Percentiles rank a stretch among this genome's conserved stretches.
phyloP scores from a whole-genome alignment of 2,888 invertebrate species.

The Onthophagus sagittarius region DNA sequence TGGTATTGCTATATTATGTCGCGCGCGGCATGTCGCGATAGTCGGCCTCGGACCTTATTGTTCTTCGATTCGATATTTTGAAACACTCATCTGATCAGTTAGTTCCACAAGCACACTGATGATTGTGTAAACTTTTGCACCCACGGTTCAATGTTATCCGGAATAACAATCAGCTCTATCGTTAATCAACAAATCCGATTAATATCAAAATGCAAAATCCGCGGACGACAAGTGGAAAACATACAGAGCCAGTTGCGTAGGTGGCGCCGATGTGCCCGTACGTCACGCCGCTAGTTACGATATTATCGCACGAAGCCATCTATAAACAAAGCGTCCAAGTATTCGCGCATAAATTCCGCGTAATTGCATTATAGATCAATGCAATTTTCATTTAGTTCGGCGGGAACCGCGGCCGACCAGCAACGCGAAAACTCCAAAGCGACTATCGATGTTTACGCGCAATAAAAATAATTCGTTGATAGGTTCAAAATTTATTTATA shows the following conservation, averaged over 20 bases:
- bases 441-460: not conserved
- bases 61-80: not conserved
- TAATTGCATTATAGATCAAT: slow-evolving; percentile 13
- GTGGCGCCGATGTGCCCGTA: slow-evolving; percentile 1
- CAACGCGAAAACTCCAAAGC: not conserved
- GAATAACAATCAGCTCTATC: not conserved
- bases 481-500: not conserved
- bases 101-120: not conserved
- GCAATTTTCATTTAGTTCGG: slow-evolving; percentile 10
- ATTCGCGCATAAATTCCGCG: slow-evolving; percentile 9
- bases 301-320: slow-evolving; percentile 9
- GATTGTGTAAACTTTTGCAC: not conserved
- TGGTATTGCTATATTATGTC: too few species aligned
- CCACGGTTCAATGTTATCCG: not conserved
- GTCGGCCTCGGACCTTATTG: too few species aligned
- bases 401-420: not conserved
- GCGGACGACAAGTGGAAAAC: slow-evolving; percentile 9
- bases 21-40: too few species aligned
- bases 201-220: not conserved
- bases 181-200: not conserved
- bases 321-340: slow-evolving; percentile 11
- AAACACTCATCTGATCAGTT: not conserved
- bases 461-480: not conserved
- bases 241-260: not conserved
- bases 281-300: slow-evolving; percentile 3